Evolutionary conservation across 2,888 invertebrate genomes (phyloP), one percentile per base, ranked within the genome.

Genomic region (Papilio demoleus): DNA sequence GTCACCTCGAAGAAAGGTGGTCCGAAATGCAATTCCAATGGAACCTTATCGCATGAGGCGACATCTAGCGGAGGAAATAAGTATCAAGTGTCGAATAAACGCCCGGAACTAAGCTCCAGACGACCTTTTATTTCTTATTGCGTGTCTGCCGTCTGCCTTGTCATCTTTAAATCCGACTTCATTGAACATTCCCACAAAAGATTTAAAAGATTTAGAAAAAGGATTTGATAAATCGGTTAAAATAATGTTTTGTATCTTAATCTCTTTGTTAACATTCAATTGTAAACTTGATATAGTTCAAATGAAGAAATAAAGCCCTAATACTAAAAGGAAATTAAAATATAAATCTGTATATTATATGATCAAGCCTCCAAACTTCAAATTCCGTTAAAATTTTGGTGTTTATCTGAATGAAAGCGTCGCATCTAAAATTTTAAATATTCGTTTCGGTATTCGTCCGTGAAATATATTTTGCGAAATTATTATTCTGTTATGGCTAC

Each of bases 41-140:
- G 59, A 64, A 63, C 65, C 63, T 59, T 60, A 60, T 64, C 59
- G 38, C 38, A 59, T 42, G 60, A 50, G 50, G 65, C 60, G 65
- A 64, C 64, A 64, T 53, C 47, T 50, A 60, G 47, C 60, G 65
- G 38, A 59, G 60, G 68, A 68, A 68, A 68, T 65, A 68, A 68
- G 68, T 64, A 64, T 68, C 68, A 68, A 68, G 34, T 65, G 68
- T 68, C 68, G 68, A 65, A 68, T 68, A 65, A 68, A 68, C 68
- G 68, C 65, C 68, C 31, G 64, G 68, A 63, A 42, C 36, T 61
- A 59, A 60, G 65, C 68, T 50, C 31, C 38, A 24, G 59, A 40
- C 50, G 65, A 24, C n/a, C 64, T 40, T 65, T 50, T 65, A 65
- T 68, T 68, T 65, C 65, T 68, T 68, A 68, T 68, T 68, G 68